phyloP scores from a whole-genome alignment of 2,888 invertebrate genomes.

The Antheraea yamamai region DNA sequence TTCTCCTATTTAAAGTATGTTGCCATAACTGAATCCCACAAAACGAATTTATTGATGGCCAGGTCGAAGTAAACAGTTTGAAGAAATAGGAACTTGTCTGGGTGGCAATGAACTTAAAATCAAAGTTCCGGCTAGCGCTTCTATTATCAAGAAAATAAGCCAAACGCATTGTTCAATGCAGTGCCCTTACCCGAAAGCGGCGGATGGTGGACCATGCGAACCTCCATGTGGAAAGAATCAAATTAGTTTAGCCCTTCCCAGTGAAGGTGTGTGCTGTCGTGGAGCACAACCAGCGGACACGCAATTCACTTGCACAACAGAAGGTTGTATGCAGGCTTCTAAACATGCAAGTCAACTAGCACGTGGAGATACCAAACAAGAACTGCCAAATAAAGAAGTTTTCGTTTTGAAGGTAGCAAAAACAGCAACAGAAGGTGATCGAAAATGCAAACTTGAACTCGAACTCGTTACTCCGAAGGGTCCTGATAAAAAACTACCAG shows the following conservation, averaged over 20 bases:
- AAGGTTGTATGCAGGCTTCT: conserved; percentile 62
- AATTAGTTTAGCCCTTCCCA: conserved; percentile 66
- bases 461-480: conserved; percentile 86
- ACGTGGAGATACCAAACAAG: conserved; percentile 62
- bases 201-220: conserved; percentile 52
- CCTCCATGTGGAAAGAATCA: conserved; percentile 74
- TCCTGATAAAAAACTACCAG: conserved; percentile 78
- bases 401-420: conserved; percentile 86
- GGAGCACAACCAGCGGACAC: conserved; percentile 62
- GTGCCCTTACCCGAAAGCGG: conserved; percentile 56
- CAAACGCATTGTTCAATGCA: conserved; percentile 72
- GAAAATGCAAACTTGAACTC: conserved; percentile 84
- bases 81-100: conserved; percentile 73
- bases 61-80: conserved; percentile 74
- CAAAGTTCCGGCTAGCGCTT: conserved; percentile 66
- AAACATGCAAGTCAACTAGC: conserved; percentile 63
- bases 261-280: conserved; percentile 61
- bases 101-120: conserved; percentile 75
- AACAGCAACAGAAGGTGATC: conserved; percentile 84
- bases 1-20: conserved; percentile 7
- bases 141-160: conserved; percentile 75
- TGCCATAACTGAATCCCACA: conserved; percentile 43
- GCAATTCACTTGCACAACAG: conserved; percentile 73
- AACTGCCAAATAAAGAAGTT: conserved; percentile 78
- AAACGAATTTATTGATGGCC: conserved; percentile 70